phyloP scores from a whole-genome alignment of 2,888 invertebrate species.

The Phania funesta region DNA sequence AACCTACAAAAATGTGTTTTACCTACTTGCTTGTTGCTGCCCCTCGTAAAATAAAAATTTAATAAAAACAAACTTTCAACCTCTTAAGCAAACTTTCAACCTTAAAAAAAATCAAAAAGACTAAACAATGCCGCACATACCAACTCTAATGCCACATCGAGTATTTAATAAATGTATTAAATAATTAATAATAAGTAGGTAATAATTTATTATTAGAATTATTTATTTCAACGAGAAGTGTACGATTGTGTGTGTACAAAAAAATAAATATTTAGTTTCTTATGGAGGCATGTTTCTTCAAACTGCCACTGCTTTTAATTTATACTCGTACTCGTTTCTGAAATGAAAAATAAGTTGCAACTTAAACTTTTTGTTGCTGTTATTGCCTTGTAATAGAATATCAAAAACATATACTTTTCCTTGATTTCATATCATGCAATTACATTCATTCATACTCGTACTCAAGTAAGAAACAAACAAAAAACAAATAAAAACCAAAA shows the following conservation, averaged over 20 bases:
- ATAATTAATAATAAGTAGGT: too few species aligned
- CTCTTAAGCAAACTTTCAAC: too few species aligned
- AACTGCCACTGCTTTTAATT: not conserved
- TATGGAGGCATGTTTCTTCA: conserved; percentile 22
- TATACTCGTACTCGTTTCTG: too few species aligned
- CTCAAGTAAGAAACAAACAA: not conserved
- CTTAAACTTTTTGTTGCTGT: conserved; percentile 12
- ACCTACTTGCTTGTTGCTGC: too few species aligned
- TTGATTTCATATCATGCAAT: conserved; percentile 51
- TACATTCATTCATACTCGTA: conserved; percentile 39
- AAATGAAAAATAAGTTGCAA: conserved; percentile 5
- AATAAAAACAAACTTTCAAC: too few species aligned
- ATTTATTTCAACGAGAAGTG: not conserved
- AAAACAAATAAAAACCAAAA: not conserved
- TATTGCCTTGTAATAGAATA: conserved; percentile 64
- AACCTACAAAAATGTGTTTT: too few species aligned
- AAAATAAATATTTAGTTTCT: not conserved
- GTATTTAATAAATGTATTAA: too few species aligned
- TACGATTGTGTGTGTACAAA: not conserved
- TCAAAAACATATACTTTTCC: conserved; percentile 52
- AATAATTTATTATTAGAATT: conserved; percentile 20
- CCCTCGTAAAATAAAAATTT: too few species aligned
- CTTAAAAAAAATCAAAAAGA: too few species aligned
- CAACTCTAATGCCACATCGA: too few species aligned
- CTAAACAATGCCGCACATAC: too few species aligned